Evolutionary conservation across 2,888 invertebrate species (phyloP), one percentile per base, ranked within the genome.

Genomic region (Sinhomidia bicolor): DNA sequence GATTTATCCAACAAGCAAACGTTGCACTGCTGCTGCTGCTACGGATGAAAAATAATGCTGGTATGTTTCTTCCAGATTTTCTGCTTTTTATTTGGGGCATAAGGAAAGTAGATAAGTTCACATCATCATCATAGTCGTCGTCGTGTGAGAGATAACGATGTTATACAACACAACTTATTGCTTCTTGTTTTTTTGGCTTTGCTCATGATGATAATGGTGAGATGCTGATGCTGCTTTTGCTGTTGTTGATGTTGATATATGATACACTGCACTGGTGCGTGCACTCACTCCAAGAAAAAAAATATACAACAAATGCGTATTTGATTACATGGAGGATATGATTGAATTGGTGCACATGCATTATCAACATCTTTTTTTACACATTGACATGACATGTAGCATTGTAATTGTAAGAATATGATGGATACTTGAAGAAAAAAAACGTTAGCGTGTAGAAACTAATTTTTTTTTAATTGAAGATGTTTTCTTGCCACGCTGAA

Each of bases 91-190:
- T 9, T 14, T 51, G n/a, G n/a, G 51, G 51, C 17, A 51, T 12
- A 6, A 10, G 6, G 51, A 51, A 51, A 51, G 17, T n/a, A 17
- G 17, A 51, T 51, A 17, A 12, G 60, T 60, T 5, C 23, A 23
- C 20, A 60, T n/a, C n/a, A n/a, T n/a, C n/a, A n/a, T n/a, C n/a
- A n/a, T n/a, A n/a, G n/a, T n/a, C n/a, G 23, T 26, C 5, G 23
- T 60, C 12, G 20, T 26, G 60, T 60, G 60, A 26, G 60, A 60
- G 60, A 60, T 60, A 60, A 60, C 57, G 51, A n/a, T 51, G n/a
- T 47, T 51, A 44, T 44, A 44, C n/a, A n/a, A n/a, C n/a, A 44
- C 10, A 44, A 44, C 44, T 44, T 1, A 44, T 54, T 7, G 14
- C 17, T 17, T 54, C 17, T 7, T 54, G 54, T n/a, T 44, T 44